These are phyloP conservation scores for Sweltsa coloradensis DNA, from an alignment of 1,140 invertebrate species.

Conservation along the genomic window DNA sequence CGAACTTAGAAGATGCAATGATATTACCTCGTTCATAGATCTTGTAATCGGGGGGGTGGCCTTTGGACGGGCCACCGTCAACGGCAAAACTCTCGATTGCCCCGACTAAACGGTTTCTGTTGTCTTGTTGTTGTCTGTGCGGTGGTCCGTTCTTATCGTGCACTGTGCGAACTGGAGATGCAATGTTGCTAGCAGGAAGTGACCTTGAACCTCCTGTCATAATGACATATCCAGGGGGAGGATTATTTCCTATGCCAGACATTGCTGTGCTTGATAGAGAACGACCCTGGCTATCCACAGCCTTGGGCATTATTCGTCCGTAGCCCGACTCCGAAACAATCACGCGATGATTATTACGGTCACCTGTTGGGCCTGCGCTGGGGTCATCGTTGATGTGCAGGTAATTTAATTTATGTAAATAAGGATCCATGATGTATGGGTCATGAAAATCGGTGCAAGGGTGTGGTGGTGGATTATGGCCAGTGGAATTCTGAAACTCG, in stretches of 20 bases:
- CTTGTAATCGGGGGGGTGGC: constrained; percentile 37
- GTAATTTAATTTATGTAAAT: constrained; percentile 32
- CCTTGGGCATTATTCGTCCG: constrained; percentile 20
- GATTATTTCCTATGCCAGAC: neutral
- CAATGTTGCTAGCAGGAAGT: constrained; percentile 9
- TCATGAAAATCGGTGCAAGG: no score
- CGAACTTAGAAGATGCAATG: constrained; percentile 61
- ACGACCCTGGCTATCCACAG: constrained; percentile 6
- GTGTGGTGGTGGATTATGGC: no score
- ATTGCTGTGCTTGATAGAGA: constrained; percentile 9
- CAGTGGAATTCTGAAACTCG: no score
- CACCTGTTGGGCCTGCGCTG: constrained; percentile 13
- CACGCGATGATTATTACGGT: constrained; percentile 4
- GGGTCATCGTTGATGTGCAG: constrained; percentile 30
- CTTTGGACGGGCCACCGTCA: constrained; percentile 21
- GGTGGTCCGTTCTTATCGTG: neutral
- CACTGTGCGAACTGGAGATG: constrained; percentile 5
- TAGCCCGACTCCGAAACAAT: constrained; percentile 20
- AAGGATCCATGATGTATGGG: constrained; percentile 16
- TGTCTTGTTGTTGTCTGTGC: constrained; percentile 13
- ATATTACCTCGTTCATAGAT: constrained; percentile 49
- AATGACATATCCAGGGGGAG: neutral
- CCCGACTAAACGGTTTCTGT: constrained; percentile 28
- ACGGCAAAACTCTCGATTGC: constrained; percentile 40
- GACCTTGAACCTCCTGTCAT: constrained; percentile 8